Evolutionary conservation across 2,113 vertebrate species (phyloP).

Genomic region (Aramus guarauna): DNA sequence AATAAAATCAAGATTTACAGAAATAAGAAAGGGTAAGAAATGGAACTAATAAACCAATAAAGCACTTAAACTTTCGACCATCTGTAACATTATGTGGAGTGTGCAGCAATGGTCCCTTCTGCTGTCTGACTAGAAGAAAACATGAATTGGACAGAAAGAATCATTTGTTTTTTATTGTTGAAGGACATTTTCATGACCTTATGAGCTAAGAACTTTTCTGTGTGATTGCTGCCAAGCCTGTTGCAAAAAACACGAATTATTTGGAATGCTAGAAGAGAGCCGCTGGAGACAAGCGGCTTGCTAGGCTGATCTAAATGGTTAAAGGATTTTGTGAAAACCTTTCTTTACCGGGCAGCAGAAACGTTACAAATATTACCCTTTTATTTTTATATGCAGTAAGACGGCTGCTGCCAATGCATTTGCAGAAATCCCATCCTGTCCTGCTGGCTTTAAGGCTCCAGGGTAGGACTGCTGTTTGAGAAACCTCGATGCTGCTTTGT

Average conservation of each 20-base stretch:
- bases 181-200: constrained; percentile 74
- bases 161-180: constrained; percentile 68
- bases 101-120: neutral
- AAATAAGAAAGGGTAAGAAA: neutral
- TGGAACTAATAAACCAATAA: constrained; percentile 2
- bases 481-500: neutral
- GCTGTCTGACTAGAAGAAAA: constrained; percentile 41
- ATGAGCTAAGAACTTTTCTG: constrained; percentile 67
- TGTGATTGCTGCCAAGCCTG: constrained; percentile 60
- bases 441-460: neutral
- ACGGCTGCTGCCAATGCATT: neutral
- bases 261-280: constrained; percentile 57
- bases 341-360: neutral
- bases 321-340: neutral
- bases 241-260: constrained; percentile 68
- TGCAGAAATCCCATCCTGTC: neutral
- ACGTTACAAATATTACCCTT: neutral
- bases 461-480: neutral
- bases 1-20: neutral
- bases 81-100: neutral
- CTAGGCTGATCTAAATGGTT: constrained; percentile 19
- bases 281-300: neutral
- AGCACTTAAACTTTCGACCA: neutral
- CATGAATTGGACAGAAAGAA: constrained; percentile 65
- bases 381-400: neutral